Evolutionary conservation across 2,888 invertebrate genomes (phyloP).

Genomic region (Melanotus villosus): DNA sequence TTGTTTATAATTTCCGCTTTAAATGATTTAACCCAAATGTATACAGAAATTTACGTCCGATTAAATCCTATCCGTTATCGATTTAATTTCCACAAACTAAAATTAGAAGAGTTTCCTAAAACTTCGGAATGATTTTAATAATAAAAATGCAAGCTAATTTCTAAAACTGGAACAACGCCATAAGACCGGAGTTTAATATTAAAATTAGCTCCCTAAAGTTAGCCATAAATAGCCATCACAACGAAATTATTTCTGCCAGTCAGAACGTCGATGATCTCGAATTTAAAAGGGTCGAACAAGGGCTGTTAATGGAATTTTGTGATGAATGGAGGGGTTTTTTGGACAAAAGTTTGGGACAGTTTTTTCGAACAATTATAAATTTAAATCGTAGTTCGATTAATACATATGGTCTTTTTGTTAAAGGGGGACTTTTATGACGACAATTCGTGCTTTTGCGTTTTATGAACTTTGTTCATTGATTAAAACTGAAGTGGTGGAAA

Average conservation of each 20-base stretch:
- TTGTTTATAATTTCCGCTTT: no score
- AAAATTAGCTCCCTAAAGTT: slow-evolving; percentile 14
- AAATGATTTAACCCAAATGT: no score
- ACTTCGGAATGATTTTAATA: no score
- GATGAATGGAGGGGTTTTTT: slow-evolving; percentile 1
- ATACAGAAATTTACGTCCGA: no score
- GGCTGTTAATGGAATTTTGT: slow-evolving; percentile 13
- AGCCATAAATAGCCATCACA: slow-evolving; percentile 20
- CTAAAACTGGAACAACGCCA: not conserved
- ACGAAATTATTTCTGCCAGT: slow-evolving; percentile 16
- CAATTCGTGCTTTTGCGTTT: not conserved
- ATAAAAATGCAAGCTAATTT: not conserved
- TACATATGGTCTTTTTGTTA: not conserved
- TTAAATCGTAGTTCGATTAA: not conserved
- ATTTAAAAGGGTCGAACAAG: slow-evolving; percentile 13
- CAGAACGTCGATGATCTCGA: slow-evolving; percentile 22
- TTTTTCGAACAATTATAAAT: slow-evolving; percentile 9
- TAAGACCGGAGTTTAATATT: not conserved
- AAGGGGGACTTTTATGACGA: not conserved
- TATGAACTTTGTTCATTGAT: not conserved
- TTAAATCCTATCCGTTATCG: no score
- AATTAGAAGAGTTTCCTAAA: no score
- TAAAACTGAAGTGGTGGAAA: no score
- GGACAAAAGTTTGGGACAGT: not conserved
- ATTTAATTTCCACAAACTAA: no score